Percentiles rank a stretch among this genome's conserved stretches.
These are phyloP conservation scores for Anabas testudineus DNA, from an alignment of 2,797 vertebrate genomes.

Conservation along the genomic window DNA sequence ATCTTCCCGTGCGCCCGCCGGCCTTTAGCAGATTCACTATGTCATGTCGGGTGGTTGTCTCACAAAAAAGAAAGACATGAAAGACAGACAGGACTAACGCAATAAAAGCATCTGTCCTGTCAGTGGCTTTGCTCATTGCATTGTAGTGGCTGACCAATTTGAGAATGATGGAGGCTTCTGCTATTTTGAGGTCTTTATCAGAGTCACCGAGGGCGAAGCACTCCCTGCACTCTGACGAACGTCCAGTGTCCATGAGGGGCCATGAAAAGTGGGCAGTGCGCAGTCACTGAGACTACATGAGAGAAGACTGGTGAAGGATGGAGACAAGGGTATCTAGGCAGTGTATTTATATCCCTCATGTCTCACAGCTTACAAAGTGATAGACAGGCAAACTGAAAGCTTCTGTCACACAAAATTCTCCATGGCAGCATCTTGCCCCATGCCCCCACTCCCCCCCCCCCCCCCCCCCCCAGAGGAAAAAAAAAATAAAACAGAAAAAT, in stretches of 20 bases:
- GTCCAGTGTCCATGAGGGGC: constrained; percentile 44
- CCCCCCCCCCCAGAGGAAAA: constrained; percentile 29
- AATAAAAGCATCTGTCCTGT: constrained; percentile 37
- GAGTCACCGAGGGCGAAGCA: constrained; percentile 48
- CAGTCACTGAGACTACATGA: constrained; percentile 59
- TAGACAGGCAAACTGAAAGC: constrained; percentile 78
- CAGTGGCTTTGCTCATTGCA: constrained; percentile 31
- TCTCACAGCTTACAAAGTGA: constrained; percentile 80
- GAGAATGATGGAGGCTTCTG: constrained; percentile 49
- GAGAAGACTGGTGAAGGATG: constrained; percentile 69
- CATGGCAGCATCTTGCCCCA: constrained; percentile 60
- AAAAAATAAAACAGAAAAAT: constrained; percentile 44
- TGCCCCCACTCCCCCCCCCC: constrained; percentile 19
- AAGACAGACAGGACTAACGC: constrained; percentile 36
- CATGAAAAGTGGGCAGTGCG: constrained; percentile 36
- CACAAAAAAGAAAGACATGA: constrained; percentile 10
- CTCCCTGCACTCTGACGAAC: constrained; percentile 53
- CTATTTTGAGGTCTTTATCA: constrained; percentile 74
- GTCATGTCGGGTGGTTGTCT: background rate
- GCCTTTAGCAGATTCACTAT: constrained; percentile 27
- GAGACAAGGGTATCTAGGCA: constrained; percentile 75
- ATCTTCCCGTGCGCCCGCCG: background rate
- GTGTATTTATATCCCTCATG: constrained; percentile 83
- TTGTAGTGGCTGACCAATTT: constrained; percentile 33
- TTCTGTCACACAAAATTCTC: constrained; percentile 77